Percentiles rank a stretch among this genome's conserved stretches.
Evolutionary conservation across 1,140 invertebrate species (phyloP).

Genomic region (Cydia strobilella): DNA sequence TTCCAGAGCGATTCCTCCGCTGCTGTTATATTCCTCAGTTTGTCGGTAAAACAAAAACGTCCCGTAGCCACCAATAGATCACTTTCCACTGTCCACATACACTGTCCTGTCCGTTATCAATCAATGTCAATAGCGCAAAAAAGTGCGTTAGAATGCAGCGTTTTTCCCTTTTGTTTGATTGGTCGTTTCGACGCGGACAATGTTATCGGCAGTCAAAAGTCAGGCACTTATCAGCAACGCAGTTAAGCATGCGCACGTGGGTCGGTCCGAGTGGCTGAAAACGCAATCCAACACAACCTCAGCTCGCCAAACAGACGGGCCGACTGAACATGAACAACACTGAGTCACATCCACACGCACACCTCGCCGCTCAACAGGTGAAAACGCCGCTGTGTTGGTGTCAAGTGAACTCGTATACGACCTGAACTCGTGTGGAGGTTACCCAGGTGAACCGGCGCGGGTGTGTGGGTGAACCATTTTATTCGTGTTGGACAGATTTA

Average conservation of each 20-base stretch:
- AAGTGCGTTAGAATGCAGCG: slow-evolving; percentile 36
- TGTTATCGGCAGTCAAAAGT: slow-evolving; percentile 64
- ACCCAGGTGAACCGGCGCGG: slow-evolving; percentile 55
- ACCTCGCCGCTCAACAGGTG: slow-evolving; percentile 65
- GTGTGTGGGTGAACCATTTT: slow-evolving; percentile 74
- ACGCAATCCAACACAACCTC: slow-evolving; percentile 53
- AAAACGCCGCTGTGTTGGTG: slow-evolving; percentile 73
- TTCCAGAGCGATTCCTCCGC: slow-evolving; percentile 68
- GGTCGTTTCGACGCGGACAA: slow-evolving; percentile 21
- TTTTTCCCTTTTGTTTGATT: slow-evolving; percentile 37
- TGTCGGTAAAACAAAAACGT: slow-evolving; percentile 60
- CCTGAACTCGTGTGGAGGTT: slow-evolving; percentile 62
- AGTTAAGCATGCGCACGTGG: slow-evolving; percentile 66
- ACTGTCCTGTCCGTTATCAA: slow-evolving; percentile 39
- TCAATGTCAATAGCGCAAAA: slow-evolving; percentile 42
- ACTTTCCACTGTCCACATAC: slow-evolving; percentile 63
- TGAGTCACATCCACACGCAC: slow-evolving; percentile 66
- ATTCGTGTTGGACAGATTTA: slow-evolving; percentile 72
- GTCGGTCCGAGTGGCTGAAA: slow-evolving; percentile 36
- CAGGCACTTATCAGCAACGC: slow-evolving; percentile 61
- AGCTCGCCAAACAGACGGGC: slow-evolving; percentile 62
- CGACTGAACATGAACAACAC: slow-evolving; percentile 56
- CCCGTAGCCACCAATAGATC: slow-evolving; percentile 58
- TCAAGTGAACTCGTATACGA: slow-evolving; percentile 61
- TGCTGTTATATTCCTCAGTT: slow-evolving; percentile 69